Percentiles rank a stretch among this genome's conserved stretches.
phyloP scores from a whole-genome alignment of 2,888 invertebrate genomes.

The Watsonalla cultraria region DNA sequence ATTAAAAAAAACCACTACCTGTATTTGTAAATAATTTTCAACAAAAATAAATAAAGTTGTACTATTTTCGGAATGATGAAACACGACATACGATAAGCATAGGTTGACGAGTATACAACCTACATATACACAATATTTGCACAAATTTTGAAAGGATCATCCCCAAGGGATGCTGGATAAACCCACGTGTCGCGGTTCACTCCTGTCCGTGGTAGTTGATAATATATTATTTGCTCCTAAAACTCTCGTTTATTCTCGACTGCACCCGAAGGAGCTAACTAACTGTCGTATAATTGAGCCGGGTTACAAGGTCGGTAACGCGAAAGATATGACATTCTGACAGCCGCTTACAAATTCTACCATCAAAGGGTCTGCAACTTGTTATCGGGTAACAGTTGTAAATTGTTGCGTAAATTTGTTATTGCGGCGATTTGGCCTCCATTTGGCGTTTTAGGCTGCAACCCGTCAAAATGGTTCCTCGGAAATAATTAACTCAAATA shows the following conservation, averaged over 20 bases:
- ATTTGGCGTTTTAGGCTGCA: neutral
- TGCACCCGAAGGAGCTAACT: neutral
- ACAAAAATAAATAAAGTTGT: no score
- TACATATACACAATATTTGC: neutral
- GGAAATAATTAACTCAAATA: no score
- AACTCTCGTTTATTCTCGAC: neutral
- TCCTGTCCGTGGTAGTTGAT: neutral
- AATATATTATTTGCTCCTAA: neutral
- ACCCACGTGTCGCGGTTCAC: neutral
- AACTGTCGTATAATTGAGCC: neutral
- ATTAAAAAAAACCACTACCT: no score
- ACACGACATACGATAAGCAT: no score
- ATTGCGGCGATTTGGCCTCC: neutral
- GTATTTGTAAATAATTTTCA: no score
- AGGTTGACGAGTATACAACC: no score
- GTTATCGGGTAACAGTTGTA: neutral
- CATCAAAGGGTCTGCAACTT: constrained; percentile 2
- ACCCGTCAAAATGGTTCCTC: no score
- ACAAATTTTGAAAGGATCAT: neutral
- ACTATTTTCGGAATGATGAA: no score
- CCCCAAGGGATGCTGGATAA: neutral
- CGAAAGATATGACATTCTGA: neutral
- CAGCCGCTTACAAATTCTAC: neutral
- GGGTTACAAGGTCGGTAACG: neutral
- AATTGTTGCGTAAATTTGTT: neutral